Evolutionary conservation across 2,113 vertebrate genomes (phyloP).

Genomic region (Patagioenas fasciata): DNA sequence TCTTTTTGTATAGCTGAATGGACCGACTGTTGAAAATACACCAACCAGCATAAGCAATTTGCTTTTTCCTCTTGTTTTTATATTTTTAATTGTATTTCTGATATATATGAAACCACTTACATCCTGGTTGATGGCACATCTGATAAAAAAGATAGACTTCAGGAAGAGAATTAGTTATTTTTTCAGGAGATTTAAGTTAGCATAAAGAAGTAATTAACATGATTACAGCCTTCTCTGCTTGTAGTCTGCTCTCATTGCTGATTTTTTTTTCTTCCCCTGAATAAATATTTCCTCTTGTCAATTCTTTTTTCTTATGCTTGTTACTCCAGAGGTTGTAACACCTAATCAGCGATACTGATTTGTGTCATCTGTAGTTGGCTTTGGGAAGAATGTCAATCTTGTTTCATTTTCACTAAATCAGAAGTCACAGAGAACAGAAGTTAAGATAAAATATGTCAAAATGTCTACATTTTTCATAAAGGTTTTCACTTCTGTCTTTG

Average conservation of each 20-base stretch:
- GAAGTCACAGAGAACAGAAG: neutral
- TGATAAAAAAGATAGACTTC: neutral
- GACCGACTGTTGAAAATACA: neutral
- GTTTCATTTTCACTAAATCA: neutral
- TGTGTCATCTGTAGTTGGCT: neutral
- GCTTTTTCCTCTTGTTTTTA: neutral
- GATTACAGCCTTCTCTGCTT: neutral
- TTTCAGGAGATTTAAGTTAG: neutral
- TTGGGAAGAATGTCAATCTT: neutral
- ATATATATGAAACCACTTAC: neutral
- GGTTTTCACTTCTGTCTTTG: neutral
- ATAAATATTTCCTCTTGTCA: neutral
- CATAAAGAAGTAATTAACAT: neutral
- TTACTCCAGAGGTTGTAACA: neutral
- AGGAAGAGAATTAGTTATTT: neutral
- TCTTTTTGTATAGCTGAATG: neutral
- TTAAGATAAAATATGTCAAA: neutral
- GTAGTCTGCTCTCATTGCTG: neutral
- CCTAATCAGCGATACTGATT: neutral
- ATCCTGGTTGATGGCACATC: neutral
- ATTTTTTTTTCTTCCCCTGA: neutral
- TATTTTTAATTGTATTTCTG: neutral
- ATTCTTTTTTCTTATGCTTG: neutral
- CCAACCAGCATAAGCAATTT: neutral
- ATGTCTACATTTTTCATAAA: neutral